Base-by-base conservation (phyloP, 2,888 invertebrate species). In the Baronia brevicornis region DNA sequence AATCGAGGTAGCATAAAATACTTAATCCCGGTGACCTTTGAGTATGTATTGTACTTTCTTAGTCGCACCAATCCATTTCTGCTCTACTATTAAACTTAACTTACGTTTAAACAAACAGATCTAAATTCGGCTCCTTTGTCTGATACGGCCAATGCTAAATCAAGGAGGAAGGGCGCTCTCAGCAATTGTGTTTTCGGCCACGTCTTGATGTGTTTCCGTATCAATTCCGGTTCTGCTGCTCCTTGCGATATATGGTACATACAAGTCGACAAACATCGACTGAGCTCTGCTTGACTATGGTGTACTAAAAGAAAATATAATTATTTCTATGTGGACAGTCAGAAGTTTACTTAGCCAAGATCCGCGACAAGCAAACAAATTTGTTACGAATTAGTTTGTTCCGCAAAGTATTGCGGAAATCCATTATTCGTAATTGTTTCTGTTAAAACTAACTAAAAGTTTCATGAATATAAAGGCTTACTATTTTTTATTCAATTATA, bases 161-260 rank as follows among this genome's bases (percentile, higher is more conserved):
- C 75, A 1, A 80, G 39, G 0, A 80, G 42, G 33, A 80, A 75
- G 0, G 84, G 82, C 0, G 69, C 57, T 3, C 71, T 40, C 5
- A 79, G 33, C 38, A 84, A 46, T 47, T 75, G 79, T 0, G 70
- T 66, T 22, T 57, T 59, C 0, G 82, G 78, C 82, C 82, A 82
- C 4, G 41, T 17, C 33, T 59, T 69, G 18, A 82, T 51, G 21
- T 71, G 65, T 23, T 60, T 67, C 5, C 66, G 54, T 1, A 75
- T 58, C 0, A 66, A 29, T 25, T 70, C 71, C 0, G 71, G 68
- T 6, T 77, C 73, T 0, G 68, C 69, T 0, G 64, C 60, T 2
- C 78, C 78, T 40, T 73, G 69, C 0, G 70, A 50, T 18, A 74
- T 58, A 49, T 80, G 80, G 55, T 73, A 82, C 32, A 84, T 51